Conservation (phyloP, 2,113 vertebrate species). For the Rhinichthys klamathensis region DNA sequence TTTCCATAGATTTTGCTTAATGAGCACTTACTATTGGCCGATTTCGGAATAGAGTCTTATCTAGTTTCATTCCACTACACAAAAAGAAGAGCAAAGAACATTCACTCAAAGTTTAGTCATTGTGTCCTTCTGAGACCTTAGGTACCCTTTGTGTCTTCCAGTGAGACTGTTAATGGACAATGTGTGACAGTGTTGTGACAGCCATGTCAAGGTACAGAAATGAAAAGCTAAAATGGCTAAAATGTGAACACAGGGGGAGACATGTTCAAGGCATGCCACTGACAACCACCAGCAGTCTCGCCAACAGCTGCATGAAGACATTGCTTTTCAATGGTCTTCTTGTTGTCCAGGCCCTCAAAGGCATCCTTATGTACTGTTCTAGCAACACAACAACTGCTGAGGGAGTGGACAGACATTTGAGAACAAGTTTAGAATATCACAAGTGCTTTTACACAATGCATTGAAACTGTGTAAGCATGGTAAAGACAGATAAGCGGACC, state of each 20-base stretch:
- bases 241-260: slow-evolving; percentile 39
- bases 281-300: slow-evolving; percentile 46
- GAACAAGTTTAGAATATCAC: slow-evolving; percentile 28
- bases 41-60: slow-evolving; percentile 50
- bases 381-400: slow-evolving; percentile 53
- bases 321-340: slow-evolving; percentile 60
- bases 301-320: slow-evolving; percentile 67
- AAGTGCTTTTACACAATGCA: slow-evolving; percentile 18
- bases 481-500: slow-evolving; percentile 21
- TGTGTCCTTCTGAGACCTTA: slow-evolving; percentile 46
- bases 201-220: slow-evolving; percentile 19
- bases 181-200: slow-evolving; percentile 30
- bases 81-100: slow-evolving; percentile 41
- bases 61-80: slow-evolving; percentile 52
- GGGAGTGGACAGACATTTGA: slow-evolving; percentile 41
- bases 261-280: slow-evolving; percentile 28
- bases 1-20: slow-evolving; percentile 41
- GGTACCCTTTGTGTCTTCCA: slow-evolving; percentile 44
- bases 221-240: slow-evolving; percentile 29
- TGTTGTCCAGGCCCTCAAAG: slow-evolving; percentile 57
- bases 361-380: slow-evolving; percentile 57
- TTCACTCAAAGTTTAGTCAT: slow-evolving; percentile 42
- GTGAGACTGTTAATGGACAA: slow-evolving; percentile 41
- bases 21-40: slow-evolving; percentile 60
- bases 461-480: not conserved